Conservation (phyloP, 2,797 vertebrate species). For the Syngnathus rostellatus region DNA sequence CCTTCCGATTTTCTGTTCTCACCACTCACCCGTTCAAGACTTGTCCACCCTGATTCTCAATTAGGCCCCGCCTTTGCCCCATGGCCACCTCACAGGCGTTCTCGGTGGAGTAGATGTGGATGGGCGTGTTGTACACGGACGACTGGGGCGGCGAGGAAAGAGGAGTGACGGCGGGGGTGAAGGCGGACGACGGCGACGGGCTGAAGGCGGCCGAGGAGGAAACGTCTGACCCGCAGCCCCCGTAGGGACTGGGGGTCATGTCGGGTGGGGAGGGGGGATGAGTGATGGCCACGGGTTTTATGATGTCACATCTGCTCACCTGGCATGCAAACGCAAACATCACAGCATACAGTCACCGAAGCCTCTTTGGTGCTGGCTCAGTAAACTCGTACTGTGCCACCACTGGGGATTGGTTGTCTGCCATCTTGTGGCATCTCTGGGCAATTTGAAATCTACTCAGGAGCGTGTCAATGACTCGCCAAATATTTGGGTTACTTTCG, state of each 20-base stretch:
- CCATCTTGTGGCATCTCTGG: too few species aligned
- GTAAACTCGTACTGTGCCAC: not conserved
- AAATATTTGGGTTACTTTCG: too few species aligned
- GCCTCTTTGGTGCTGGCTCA: slow-evolving; percentile 21
- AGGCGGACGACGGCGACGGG: slow-evolving; percentile 89
- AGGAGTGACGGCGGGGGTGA: slow-evolving; percentile 83
- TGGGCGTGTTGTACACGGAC: slow-evolving; percentile 76
- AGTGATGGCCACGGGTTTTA: slow-evolving; percentile 90
- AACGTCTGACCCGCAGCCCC: slow-evolving; percentile 53
- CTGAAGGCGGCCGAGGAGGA: slow-evolving; percentile 78
- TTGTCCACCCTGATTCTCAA: slow-evolving; percentile 73
- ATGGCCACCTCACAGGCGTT: slow-evolving; percentile 83
- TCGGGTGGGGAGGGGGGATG: slow-evolving; percentile 74
- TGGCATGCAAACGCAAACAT: slow-evolving; percentile 67
- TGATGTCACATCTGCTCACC: slow-evolving; percentile 83
- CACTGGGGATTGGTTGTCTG: too few species aligned
- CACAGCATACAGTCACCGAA: slow-evolving; percentile 45
- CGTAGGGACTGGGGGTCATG: slow-evolving; percentile 82
- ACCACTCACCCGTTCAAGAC: slow-evolving; percentile 88
- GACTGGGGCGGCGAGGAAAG: slow-evolving; percentile 77
- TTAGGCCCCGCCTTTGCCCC: slow-evolving; percentile 84
- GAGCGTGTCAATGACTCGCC: too few species aligned
- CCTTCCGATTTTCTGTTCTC: not conserved
- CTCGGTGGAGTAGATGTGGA: slow-evolving; percentile 75
- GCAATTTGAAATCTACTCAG: too few species aligned